These are phyloP conservation scores for Lottia scabra DNA, from an alignment of 2,888 invertebrate species.

Conservation along the genomic window DNA sequence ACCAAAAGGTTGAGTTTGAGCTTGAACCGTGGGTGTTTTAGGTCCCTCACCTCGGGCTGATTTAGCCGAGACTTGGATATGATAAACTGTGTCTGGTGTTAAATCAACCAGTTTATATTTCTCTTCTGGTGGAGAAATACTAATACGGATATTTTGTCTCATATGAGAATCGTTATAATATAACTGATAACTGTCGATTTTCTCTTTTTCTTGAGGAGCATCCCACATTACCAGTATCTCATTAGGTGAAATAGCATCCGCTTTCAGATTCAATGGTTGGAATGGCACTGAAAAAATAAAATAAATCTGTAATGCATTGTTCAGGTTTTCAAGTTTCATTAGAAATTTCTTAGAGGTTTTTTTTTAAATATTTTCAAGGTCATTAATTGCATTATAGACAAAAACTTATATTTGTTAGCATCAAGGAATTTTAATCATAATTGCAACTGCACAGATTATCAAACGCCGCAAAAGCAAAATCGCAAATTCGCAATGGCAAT, in stretches of 20 bases:
- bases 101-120: constrained; percentile 87
- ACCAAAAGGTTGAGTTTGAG: constrained; percentile 98
- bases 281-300: constrained; percentile 82
- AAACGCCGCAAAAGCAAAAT: too few species aligned
- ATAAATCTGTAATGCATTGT: background rate
- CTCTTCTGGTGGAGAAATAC: constrained; percentile 54
- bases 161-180: constrained; percentile 83
- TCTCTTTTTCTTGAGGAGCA: constrained; percentile 84
- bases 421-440: too few species aligned
- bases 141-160: constrained; percentile 57
- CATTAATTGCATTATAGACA: too few species aligned
- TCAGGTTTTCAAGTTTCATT: too few species aligned
- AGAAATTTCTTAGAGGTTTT: too few species aligned
- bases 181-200: constrained; percentile 93
- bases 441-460: too few species aligned
- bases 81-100: constrained; percentile 95
- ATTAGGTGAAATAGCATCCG: constrained; percentile 76
- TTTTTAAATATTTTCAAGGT: too few species aligned
- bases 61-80: constrained; percentile 95
- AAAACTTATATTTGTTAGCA: too few species aligned
- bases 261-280: constrained; percentile 91
- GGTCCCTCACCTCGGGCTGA: constrained; percentile 93
- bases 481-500: too few species aligned
- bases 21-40: constrained; percentile 92
- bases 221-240: constrained; percentile 93